These are phyloP conservation scores for Zaprionus ornatus DNA, from an alignment of 1,140 invertebrate species.

Conservation along the genomic window DNA sequence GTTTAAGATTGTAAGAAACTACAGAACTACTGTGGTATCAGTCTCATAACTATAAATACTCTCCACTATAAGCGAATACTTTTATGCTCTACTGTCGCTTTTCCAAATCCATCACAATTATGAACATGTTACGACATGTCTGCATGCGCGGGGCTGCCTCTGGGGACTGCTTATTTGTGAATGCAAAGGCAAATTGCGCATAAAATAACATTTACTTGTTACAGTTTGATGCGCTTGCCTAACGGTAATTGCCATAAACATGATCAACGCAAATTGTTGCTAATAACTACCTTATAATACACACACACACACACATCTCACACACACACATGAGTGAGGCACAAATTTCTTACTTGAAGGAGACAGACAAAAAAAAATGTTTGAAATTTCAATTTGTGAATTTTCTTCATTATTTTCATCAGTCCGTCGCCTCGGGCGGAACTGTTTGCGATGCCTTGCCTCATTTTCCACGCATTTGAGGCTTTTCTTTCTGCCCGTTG, in stretches of 20 bases:
- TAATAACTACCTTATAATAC: constrained; percentile 64
- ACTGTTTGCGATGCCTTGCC: constrained; percentile 12
- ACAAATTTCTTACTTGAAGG: constrained; percentile 31
- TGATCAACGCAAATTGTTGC: constrained; percentile 78
- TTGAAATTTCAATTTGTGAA: constrained; percentile 79
- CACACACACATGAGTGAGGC: constrained; percentile 3
- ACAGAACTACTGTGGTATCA: too few relatives aligned
- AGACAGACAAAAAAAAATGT: constrained; percentile 42
- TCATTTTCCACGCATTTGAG: constrained; percentile 39
- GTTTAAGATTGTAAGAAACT: too few relatives aligned
- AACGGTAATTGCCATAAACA: constrained; percentile 75
- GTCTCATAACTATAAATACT: too few relatives aligned
- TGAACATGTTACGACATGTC: constrained; percentile 33
- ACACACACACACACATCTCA: constrained; percentile 12
- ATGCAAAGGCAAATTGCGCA: constrained; percentile 54
- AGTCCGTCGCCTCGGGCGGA: constrained; percentile 23
- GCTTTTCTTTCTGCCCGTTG: constrained; percentile 14
- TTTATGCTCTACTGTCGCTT: too few relatives aligned
- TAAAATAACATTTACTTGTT: constrained; percentile 69
- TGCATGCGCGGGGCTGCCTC: constrained; percentile 4
- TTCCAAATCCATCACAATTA: not conserved
- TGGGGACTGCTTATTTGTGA: not conserved
- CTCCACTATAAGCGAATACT: too few relatives aligned
- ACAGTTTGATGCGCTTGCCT: constrained; percentile 71
- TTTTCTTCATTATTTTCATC: constrained; percentile 72